phyloP scores from a whole-genome alignment of 2,888 invertebrate species.

The Xylocampa areola region DNA sequence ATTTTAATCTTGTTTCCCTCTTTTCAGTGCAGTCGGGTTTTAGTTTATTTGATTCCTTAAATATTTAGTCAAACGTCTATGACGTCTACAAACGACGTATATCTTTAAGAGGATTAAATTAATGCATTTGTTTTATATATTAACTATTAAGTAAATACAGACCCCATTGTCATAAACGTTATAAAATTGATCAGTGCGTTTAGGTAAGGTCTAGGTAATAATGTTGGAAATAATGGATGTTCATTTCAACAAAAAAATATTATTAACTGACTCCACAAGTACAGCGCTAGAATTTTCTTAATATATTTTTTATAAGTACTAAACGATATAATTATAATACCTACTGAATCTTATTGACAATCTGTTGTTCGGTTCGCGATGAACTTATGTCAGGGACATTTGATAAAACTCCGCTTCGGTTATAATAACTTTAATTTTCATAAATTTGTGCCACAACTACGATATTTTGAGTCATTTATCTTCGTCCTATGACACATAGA shows the following conservation, averaged over 20 bases:
- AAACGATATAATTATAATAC: constrained; percentile 61
- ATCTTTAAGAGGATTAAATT: no score
- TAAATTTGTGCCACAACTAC: constrained; percentile 54
- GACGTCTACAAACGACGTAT: no score
- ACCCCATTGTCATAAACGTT: no score
- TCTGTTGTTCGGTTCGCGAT: constrained; percentile 78
- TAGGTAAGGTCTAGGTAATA: no score
- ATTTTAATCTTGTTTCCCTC: no score
- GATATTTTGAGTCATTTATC: constrained; percentile 31
- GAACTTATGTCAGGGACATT: constrained; percentile 84
- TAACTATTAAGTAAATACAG: no score
- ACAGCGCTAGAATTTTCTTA: constrained; percentile 17
- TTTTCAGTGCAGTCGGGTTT: no score
- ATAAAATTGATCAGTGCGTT: no score
- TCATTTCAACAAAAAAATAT: constrained; percentile 5
- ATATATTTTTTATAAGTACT: constrained; percentile 46
- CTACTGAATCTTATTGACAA: constrained; percentile 82
- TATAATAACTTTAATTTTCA: constrained; percentile 74
- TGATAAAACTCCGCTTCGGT: constrained; percentile 75
- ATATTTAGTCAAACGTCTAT: no score
- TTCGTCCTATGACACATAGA: constrained; percentile 12
- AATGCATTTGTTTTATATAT: no score
- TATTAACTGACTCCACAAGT: constrained; percentile 10
- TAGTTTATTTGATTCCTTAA: no score
- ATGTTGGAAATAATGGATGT: no score